These are phyloP conservation scores for Samia ricini DNA, from an alignment of 1,140 invertebrate species.

Conservation along the genomic window DNA sequence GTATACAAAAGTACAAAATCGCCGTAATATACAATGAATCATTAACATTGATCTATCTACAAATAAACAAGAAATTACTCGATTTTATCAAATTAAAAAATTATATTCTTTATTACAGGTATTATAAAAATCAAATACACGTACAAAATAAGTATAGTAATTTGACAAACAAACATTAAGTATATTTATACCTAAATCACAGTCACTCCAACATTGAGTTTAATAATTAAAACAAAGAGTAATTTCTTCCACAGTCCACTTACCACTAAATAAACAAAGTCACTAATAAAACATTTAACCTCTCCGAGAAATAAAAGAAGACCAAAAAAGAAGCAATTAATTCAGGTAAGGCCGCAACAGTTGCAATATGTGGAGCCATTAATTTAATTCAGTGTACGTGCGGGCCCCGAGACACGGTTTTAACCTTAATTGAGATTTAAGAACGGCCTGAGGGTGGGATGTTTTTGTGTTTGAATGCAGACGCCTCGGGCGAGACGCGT, in stretches of 20 bases:
- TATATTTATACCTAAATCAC: not conserved
- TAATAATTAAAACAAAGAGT: slow-evolving; percentile 35
- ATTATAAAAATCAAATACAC: too few species aligned
- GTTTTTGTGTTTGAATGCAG: slow-evolving; percentile 51
- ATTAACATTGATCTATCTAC: too few species aligned
- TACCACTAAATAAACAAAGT: slow-evolving; percentile 49
- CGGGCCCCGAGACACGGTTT: slow-evolving; percentile 63
- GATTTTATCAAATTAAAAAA: too few species aligned
- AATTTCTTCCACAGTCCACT: slow-evolving; percentile 35
- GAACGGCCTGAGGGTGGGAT: slow-evolving; percentile 51
- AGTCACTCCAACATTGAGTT: not conserved
- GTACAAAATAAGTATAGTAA: too few species aligned
- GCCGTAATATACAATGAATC: too few species aligned
- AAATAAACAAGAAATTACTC: too few species aligned
- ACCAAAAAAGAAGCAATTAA: slow-evolving; percentile 69
- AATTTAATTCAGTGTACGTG: slow-evolving; percentile 75
- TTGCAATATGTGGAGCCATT: slow-evolving; percentile 74
- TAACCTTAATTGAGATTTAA: slow-evolving; percentile 77
- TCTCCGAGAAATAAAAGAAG: slow-evolving; percentile 31
- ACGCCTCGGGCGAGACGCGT: slow-evolving; percentile 24
- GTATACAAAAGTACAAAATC: too few species aligned
- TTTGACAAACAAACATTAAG: not conserved
- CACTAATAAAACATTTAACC: slow-evolving; percentile 70
- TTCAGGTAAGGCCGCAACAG: slow-evolving; percentile 46
- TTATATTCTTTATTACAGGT: too few species aligned